Percentiles rank a stretch among this genome's conserved stretches.
Evolutionary conservation across 2,113 vertebrate genomes (phyloP).

Genomic region (Mesitornis unicolor): DNA sequence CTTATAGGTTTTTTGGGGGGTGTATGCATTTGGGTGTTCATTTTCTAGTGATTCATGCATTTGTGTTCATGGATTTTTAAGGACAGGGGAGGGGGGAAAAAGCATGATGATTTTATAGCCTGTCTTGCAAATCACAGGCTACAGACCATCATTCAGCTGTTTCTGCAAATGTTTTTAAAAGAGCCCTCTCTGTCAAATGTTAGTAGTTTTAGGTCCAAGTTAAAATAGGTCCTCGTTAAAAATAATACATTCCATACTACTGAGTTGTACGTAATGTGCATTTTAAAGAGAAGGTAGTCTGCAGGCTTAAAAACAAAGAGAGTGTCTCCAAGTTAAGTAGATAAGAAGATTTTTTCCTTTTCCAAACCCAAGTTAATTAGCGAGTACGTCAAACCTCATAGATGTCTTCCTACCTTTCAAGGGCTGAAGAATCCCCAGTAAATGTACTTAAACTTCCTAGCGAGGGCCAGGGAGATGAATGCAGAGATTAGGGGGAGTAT

Average conservation of each 20-base stretch:
- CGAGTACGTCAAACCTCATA: slow-evolving; percentile 58
- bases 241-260: slow-evolving; percentile 55
- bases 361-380: slow-evolving; percentile 64
- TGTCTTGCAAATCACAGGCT: slow-evolving; percentile 20
- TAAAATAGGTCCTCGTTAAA: slow-evolving; percentile 65
- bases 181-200: slow-evolving; percentile 43
- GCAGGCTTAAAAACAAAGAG: slow-evolving; percentile 68
- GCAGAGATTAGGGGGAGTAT: slow-evolving; percentile 58
- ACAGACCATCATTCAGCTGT: slow-evolving; percentile 57
- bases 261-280: slow-evolving; percentile 29
- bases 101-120: neutral
- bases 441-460: slow-evolving; percentile 71
- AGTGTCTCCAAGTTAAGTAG: slow-evolving; percentile 60
- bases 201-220: slow-evolving; percentile 47
- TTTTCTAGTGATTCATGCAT: neutral
- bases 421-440: slow-evolving; percentile 53
- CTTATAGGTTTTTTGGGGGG: neutral
- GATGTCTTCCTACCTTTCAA: slow-evolving; percentile 55
- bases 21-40: neutral
- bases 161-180: slow-evolving; percentile 15
- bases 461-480: slow-evolving; percentile 56
- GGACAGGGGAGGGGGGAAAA: neutral
- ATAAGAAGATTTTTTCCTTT: slow-evolving; percentile 62
- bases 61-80: neutral
- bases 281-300: slow-evolving; percentile 68